phyloP scores from a whole-genome alignment of 2,113 vertebrate genomes.

The Oryzias melastigma region DNA sequence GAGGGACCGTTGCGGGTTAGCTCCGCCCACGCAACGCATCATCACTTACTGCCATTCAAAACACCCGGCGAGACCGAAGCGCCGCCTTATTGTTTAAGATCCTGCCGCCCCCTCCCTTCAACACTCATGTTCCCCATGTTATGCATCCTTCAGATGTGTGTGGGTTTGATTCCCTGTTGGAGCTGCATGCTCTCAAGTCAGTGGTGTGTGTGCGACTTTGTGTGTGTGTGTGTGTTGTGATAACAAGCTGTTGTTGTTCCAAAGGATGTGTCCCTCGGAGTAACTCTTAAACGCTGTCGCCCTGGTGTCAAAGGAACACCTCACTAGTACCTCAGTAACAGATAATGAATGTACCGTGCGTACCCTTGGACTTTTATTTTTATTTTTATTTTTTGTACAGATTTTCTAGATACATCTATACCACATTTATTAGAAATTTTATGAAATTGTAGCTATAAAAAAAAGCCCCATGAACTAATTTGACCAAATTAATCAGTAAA shows the following conservation, averaged over 20 bases:
- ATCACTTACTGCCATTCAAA: slow-evolving; percentile 43
- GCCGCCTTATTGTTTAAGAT: slow-evolving; percentile 43
- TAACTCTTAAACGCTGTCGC: slow-evolving; percentile 75
- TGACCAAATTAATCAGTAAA: slow-evolving; percentile 45
- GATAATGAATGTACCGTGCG: slow-evolving; percentile 86
- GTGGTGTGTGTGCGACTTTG: slow-evolving; percentile 28
- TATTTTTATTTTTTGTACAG: slow-evolving; percentile 76
- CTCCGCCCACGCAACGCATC: slow-evolving; percentile 16
- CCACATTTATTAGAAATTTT: slow-evolving; percentile 69
- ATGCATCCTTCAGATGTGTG: slow-evolving; percentile 43
- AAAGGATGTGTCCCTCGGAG: slow-evolving; percentile 70
- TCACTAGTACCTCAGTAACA: slow-evolving; percentile 86
- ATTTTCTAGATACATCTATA: slow-evolving; percentile 76
- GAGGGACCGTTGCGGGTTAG: slow-evolving; percentile 20
- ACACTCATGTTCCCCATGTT: slow-evolving; percentile 32
- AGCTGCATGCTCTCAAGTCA: slow-evolving; percentile 56
- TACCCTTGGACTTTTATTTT: slow-evolving; percentile 64
- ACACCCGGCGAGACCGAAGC: slow-evolving; percentile 25
- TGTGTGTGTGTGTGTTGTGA: slow-evolving; percentile 22
- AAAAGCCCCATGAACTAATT: slow-evolving; percentile 42
- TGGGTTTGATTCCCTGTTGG: slow-evolving; percentile 41
- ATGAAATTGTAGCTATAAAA: slow-evolving; percentile 57
- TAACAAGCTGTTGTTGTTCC: slow-evolving; percentile 70
- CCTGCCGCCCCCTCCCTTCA: slow-evolving; percentile 36
- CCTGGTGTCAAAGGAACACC: slow-evolving; percentile 77